Percentiles rank a stretch among this genome's conserved stretches.
Evolutionary conservation across 2,888 invertebrate species (phyloP).

Genomic region (Agonopterix heracliana): DNA sequence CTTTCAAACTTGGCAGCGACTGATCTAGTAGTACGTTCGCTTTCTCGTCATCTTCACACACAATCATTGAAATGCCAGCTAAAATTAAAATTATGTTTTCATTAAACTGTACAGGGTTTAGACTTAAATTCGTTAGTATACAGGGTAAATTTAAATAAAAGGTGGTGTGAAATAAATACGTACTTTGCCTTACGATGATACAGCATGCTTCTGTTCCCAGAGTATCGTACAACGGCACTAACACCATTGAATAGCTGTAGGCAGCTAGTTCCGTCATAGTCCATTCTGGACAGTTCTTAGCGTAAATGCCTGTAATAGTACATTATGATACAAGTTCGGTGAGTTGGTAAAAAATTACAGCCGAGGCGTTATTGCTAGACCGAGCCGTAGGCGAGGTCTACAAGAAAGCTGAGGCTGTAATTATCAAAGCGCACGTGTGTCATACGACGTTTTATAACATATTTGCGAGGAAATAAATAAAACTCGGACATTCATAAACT

Average conservation of each 20-base stretch:
- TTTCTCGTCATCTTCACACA: slow-evolving; percentile 94
- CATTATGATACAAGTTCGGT: no score
- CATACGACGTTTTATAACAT: no score
- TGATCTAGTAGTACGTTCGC: slow-evolving; percentile 90
- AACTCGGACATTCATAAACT: no score
- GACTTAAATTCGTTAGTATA: no score
- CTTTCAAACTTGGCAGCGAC: slow-evolving; percentile 87
- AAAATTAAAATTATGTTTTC: slow-evolving; percentile 27
- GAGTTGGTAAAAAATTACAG: no score
- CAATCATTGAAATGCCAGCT: slow-evolving; percentile 92
- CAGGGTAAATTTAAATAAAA: no score
- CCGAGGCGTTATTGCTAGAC: no score
- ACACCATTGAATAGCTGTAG: slow-evolving; percentile 95
- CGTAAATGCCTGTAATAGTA: slow-evolving; percentile 87
- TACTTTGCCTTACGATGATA: slow-evolving; percentile 96
- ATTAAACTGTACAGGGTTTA: no score
- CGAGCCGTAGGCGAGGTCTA: no score
- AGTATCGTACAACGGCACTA: slow-evolving; percentile 97
- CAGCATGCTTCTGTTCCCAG: slow-evolving; percentile 97
- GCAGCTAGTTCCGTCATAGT: slow-evolving; percentile 94
- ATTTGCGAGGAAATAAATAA: no score
- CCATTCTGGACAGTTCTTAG: slow-evolving; percentile 98
- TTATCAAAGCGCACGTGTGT: no score
- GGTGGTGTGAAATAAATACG: slow-evolving; percentile 19
- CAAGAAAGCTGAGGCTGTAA: no score